Evolutionary conservation across 2,113 vertebrate species (phyloP).

Genomic region (Thryonomys swinderianus): DNA sequence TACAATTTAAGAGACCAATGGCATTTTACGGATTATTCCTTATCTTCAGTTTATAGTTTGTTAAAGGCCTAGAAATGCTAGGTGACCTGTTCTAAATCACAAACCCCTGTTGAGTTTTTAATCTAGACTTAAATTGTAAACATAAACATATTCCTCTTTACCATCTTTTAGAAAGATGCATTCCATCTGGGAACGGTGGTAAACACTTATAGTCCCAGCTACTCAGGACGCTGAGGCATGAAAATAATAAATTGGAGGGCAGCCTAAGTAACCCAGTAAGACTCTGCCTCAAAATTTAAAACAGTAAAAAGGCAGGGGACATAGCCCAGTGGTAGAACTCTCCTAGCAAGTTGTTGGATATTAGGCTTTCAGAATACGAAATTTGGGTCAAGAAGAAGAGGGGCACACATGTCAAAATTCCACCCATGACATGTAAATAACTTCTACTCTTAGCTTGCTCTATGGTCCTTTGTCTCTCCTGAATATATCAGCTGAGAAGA

Average conservation of each 20-base stretch:
- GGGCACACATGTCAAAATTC: background rate
- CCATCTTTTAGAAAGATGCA: constrained; percentile 46
- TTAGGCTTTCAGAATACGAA: background rate
- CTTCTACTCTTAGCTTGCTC: background rate
- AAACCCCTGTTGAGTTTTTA: background rate
- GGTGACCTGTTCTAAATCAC: constrained; percentile 12
- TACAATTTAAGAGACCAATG: background rate
- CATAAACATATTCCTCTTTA: constrained; percentile 14
- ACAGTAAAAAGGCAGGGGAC: background rate
- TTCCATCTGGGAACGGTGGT: background rate
- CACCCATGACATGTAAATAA: background rate
- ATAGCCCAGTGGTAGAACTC: background rate
- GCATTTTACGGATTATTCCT: background rate
- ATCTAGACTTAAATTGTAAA: constrained; percentile 18
- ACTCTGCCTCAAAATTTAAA: background rate
- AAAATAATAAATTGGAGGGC: background rate
- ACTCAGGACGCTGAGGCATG: background rate
- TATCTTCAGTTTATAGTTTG: constrained; percentile 42
- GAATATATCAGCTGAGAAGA: background rate
- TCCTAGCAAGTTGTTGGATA: background rate
- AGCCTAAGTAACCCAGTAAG: background rate
- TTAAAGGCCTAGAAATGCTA: constrained; percentile 40
- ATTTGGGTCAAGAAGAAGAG: background rate
- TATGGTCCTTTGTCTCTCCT: background rate
- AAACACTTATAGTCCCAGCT: background rate